Percentiles rank a stretch among this genome's conserved stretches.
phyloP scores from a whole-genome alignment of 2,113 vertebrate genomes.

The Pseudopipra pipra region DNA sequence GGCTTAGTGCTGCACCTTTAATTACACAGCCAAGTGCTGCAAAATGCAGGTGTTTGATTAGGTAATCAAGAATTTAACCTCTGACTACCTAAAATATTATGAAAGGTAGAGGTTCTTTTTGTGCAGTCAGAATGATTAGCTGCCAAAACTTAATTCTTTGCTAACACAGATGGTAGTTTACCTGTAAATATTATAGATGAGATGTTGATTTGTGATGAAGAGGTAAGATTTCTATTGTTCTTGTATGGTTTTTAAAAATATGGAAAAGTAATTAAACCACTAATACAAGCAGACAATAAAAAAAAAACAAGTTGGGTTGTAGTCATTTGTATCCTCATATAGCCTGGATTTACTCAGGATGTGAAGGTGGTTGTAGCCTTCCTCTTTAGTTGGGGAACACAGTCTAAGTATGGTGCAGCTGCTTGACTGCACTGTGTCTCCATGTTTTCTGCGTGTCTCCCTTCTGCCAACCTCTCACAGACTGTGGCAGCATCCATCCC shows the following conservation, averaged over 20 bases:
- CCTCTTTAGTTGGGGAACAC: not conserved
- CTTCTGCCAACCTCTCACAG: not conserved
- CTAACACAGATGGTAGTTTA: not conserved
- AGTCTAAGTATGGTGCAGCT: not conserved
- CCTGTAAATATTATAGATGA: not conserved
- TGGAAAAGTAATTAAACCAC: not conserved
- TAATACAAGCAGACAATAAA: not conserved
- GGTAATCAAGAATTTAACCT: constrained; percentile 18
- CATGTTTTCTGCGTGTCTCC: not conserved
- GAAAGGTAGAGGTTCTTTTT: not conserved
- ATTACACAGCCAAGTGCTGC: constrained; percentile 29
- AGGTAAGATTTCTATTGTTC: not conserved
- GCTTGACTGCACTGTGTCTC: not conserved
- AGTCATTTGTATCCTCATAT: not conserved
- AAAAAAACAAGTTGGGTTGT: not conserved
- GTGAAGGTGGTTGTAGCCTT: not conserved
- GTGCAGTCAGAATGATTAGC: not conserved
- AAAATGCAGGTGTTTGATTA: constrained; percentile 45
- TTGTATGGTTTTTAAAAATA: not conserved
- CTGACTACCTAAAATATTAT: not conserved
- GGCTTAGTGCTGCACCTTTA: constrained; percentile 7
- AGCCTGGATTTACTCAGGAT: not conserved
- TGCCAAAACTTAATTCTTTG: not conserved
- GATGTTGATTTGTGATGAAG: not conserved
- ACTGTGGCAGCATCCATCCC: not conserved